Evolutionary conservation across 2,888 invertebrate species (phyloP).

Genomic region (Nemapogon koenigi): DNA sequence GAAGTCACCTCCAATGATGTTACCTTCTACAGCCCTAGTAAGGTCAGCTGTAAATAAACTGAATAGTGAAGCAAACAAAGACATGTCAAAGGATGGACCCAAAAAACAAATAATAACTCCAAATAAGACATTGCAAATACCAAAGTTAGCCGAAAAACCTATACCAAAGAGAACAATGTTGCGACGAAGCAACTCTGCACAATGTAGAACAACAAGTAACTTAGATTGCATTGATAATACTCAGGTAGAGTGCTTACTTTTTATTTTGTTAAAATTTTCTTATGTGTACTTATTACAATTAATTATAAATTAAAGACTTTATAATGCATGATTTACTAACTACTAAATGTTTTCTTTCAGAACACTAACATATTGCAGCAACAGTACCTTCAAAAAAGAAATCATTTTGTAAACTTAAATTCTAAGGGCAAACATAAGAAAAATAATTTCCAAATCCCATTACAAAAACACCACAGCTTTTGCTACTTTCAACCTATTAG

Average conservation of each 20-base stretch:
- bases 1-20: slow-evolving; percentile 31
- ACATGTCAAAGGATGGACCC: slow-evolving; percentile 28
- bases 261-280: too few species aligned
- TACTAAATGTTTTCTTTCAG: slow-evolving; percentile 43
- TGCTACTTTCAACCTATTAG: slow-evolving; percentile 72
- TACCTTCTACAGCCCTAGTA: slow-evolving; percentile 52
- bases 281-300: too few species aligned
- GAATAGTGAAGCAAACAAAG: slow-evolving; percentile 29
- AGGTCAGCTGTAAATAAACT: slow-evolving; percentile 48
- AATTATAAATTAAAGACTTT: too few species aligned
- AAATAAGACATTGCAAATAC: slow-evolving; percentile 57
- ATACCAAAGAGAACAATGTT: slow-evolving; percentile 51
- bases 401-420: slow-evolving; percentile 60
- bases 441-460: slow-evolving; percentile 68
- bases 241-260: not conserved
- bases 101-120: slow-evolving; percentile 51
- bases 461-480: slow-evolving; percentile 71
- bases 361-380: slow-evolving; percentile 65
- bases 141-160: slow-evolving; percentile 53
- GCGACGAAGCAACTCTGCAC: slow-evolving; percentile 51
- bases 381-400: slow-evolving; percentile 64
- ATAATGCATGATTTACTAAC: slow-evolving; percentile 36
- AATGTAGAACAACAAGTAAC: slow-evolving; percentile 35
- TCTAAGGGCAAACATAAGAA: slow-evolving; percentile 64
- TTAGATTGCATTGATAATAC: not conserved